Conservation (phyloP, 2,113 vertebrate genomes). For the Condylura cristata region DNA sequence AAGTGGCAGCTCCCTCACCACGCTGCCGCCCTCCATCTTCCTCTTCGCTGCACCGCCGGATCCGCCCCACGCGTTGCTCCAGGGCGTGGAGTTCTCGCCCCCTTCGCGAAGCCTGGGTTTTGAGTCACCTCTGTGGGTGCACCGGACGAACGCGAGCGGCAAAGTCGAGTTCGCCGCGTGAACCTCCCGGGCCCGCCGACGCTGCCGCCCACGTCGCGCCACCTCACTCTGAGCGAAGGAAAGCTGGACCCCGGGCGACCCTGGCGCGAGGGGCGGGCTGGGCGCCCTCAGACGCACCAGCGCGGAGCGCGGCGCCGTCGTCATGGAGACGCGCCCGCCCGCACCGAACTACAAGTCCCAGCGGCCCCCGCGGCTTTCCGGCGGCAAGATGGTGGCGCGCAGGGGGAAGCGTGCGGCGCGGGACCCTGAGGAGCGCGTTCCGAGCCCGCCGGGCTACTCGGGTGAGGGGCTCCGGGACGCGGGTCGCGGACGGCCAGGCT, state of each 20-base stretch:
- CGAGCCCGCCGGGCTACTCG: slow-evolving; percentile 65
- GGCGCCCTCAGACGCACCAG: no score
- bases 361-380: background rate
- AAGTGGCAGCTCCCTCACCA: background rate
- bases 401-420: slow-evolving; percentile 68
- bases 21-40: background rate
- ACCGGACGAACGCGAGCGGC: background rate
- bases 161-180: background rate
- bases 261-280: fast-evolving
- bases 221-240: no score
- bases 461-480: slow-evolving; percentile 47
- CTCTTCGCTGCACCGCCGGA: background rate
- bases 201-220: fast-evolving
- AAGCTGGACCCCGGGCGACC: fast-evolving
- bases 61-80: background rate
- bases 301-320: background rate
- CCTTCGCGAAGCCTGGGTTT: background rate
- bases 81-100: background rate
- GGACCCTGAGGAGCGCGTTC: background rate
- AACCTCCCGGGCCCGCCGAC: background rate
- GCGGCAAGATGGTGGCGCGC: slow-evolving; percentile 89
- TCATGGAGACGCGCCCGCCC: background rate
- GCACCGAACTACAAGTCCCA: slow-evolving; percentile 74
- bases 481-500: background rate
- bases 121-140: background rate